Evolutionary conservation across 2,113 vertebrate species (phyloP).

Genomic region (Oryzias melastigma): DNA sequence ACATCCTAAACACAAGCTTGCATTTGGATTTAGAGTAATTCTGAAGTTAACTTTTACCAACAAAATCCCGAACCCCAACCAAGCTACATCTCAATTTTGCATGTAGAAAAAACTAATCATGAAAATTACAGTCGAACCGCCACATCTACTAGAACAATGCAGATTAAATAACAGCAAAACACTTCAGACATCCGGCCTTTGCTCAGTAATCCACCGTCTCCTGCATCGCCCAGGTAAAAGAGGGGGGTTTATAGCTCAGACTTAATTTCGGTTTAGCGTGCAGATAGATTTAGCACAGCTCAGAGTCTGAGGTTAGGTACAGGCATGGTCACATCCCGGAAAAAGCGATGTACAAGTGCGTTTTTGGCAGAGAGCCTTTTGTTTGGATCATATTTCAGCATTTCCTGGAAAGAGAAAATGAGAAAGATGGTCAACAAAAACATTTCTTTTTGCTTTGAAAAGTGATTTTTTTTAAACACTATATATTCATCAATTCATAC

Average conservation of each 20-base stretch:
- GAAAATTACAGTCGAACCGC: slow-evolving; percentile 36
- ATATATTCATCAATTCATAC: no score
- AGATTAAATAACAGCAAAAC: slow-evolving; percentile 15
- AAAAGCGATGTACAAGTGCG: slow-evolving; percentile 89
- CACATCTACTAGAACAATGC: slow-evolving; percentile 17
- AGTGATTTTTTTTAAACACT: no score
- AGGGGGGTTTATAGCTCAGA: slow-evolving; percentile 28
- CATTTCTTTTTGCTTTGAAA: no score
- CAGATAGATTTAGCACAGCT: slow-evolving; percentile 29
- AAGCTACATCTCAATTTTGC: slow-evolving; percentile 17
- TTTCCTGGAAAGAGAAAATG: slow-evolving; percentile 77
- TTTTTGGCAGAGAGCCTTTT: slow-evolving; percentile 93
- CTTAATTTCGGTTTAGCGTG: slow-evolving; percentile 9
- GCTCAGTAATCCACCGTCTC: slow-evolving; percentile 18
- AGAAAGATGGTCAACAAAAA: not conserved
- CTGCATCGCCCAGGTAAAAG: slow-evolving; percentile 23
- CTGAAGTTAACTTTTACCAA: not conserved
- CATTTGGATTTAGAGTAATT: not conserved
- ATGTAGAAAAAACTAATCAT: slow-evolving; percentile 42
- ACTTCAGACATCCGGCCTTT: slow-evolving; percentile 7
- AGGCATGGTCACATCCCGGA: slow-evolving; percentile 90
- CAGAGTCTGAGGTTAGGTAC: slow-evolving; percentile 86
- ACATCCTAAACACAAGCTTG: slow-evolving; percentile 12
- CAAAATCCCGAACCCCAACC: slow-evolving; percentile 11
- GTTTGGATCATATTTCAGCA: slow-evolving; percentile 93